Evolutionary conservation across 2,888 invertebrate species (phyloP).

Genomic region (Leptothorax acervorum): DNA sequence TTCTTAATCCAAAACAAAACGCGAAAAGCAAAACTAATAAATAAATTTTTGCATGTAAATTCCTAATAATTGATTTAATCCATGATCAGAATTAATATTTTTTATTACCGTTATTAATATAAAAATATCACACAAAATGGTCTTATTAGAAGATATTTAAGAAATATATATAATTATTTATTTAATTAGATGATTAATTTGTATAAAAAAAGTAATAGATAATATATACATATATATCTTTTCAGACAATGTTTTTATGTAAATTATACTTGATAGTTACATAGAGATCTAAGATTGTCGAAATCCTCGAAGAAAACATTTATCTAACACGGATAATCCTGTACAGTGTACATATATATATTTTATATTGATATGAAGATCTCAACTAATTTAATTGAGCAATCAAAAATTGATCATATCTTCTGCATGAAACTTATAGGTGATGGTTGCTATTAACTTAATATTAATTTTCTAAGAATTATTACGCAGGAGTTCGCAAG

Average conservation of each 20-base stretch:
- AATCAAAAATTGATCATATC: neutral
- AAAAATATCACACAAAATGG: neutral
- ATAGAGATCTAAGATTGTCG: neutral
- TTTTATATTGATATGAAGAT: neutral
- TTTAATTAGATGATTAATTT: neutral
- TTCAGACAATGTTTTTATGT: neutral
- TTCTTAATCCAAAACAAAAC: neutral
- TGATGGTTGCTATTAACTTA: slow-evolving; percentile 2
- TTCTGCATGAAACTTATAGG: slow-evolving; percentile 14
- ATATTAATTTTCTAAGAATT: slow-evolving; percentile 9
- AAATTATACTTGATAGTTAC: neutral
- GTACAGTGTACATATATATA: neutral
- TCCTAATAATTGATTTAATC: neutral
- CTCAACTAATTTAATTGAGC: slow-evolving; percentile 11
- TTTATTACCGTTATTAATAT: neutral
- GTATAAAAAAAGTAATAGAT: neutral
- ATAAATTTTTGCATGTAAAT: neutral
- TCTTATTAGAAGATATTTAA: neutral
- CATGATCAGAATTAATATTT: neutral
- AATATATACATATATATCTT: neutral
- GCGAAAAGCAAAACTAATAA: neutral
- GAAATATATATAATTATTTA: slow-evolving; percentile 4
- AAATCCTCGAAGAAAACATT: neutral
- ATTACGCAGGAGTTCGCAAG: neutral
- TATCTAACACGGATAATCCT: neutral